Conservation (phyloP, 30 jellyfish, hydroid and myxozoan genomes). For the Aurelia aurita complex sp. Pacific region DNA sequence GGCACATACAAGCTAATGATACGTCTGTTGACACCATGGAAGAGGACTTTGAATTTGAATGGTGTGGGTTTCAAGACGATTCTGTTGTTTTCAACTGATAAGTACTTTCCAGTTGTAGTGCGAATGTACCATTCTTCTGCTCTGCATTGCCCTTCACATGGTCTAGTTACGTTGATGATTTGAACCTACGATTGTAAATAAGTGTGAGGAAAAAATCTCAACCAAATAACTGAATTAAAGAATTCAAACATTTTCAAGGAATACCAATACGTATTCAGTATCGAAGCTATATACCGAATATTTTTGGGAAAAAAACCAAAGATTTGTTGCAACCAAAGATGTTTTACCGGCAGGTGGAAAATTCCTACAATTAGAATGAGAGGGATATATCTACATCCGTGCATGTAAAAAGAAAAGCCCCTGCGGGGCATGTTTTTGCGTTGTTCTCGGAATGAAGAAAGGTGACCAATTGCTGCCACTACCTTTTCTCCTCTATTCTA, state of each 20-base stretch:
- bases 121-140: slow-evolving; percentile 60
- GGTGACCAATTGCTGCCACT: background rate
- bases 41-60: slow-evolving; percentile 52
- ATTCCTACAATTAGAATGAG: no score
- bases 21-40: slow-evolving; percentile 63
- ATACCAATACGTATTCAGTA: no score
- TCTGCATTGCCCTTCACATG: slow-evolving; percentile 65
- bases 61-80: slow-evolving; percentile 49
- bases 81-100: slow-evolving; percentile 33
- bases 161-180: slow-evolving; percentile 60
- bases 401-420: no score
- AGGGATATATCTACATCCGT: no score
- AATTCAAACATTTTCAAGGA: no score
- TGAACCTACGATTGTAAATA: slow-evolving; percentile 4
- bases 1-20: slow-evolving; percentile 65
- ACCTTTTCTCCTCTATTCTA: background rate
- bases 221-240: no score
- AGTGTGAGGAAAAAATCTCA: no score
- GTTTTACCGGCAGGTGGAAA: no score
- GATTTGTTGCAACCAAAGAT: no score
- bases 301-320: no score
- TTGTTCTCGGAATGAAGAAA: background rate
- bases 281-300: no score
- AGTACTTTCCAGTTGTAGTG: slow-evolving; percentile 46
- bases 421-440: no score